Evolutionary conservation across 2,888 invertebrate species (phyloP).

Genomic region (Fabriciana adippe): DNA sequence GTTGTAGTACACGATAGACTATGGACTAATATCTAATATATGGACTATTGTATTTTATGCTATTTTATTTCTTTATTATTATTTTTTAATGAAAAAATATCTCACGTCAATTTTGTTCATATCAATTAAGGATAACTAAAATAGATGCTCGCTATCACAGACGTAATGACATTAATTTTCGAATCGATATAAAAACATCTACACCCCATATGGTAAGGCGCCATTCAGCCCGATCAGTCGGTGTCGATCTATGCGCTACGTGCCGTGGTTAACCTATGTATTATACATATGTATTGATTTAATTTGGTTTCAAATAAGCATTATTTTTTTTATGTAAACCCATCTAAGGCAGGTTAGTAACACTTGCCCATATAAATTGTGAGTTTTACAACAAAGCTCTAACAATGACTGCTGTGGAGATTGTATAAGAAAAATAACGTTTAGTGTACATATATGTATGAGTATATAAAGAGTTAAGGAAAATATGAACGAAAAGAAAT

Average conservation of each 20-base stretch:
- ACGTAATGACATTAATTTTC: constrained; percentile 65
- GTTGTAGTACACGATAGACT: too few relatives aligned
- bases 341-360: constrained; percentile 2
- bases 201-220: constrained; percentile 60
- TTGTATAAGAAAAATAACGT: too few relatives aligned
- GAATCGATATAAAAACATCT: constrained; percentile 65
- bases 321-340: constrained; percentile 8
- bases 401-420: too few relatives aligned
- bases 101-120: too few relatives aligned
- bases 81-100: too few relatives aligned
- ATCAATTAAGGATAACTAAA: constrained; percentile 8
- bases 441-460: too few relatives aligned
- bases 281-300: constrained; percentile 35
- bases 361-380: not conserved
- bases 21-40: too few relatives aligned
- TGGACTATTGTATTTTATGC: too few relatives aligned
- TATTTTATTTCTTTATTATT: too few relatives aligned
- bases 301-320: constrained; percentile 18
- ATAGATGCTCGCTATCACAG: constrained; percentile 19
- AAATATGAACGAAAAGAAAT: too few relatives aligned
- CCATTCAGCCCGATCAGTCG: constrained; percentile 55
- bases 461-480: too few relatives aligned
- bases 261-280: constrained; percentile 43
- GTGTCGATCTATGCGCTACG: constrained; percentile 49
- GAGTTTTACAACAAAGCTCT: not conserved